Evolutionary conservation across 2,113 vertebrate species (phyloP).

Genomic region (Corythoichthys intestinalis): DNA sequence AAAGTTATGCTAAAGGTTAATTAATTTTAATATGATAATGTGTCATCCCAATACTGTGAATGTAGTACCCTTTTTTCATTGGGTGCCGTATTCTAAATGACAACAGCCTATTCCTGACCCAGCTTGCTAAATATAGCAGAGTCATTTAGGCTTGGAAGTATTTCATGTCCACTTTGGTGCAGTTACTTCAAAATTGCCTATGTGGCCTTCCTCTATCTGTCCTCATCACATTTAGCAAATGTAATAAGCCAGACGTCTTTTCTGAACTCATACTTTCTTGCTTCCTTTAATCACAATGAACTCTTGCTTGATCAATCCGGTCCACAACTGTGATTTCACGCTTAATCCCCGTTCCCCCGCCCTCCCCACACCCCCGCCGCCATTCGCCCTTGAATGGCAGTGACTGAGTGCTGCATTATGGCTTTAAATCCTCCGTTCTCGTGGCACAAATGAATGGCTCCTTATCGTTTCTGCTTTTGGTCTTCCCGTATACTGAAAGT

Average conservation of each 20-base stretch:
- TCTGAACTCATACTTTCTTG: not conserved
- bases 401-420: conserved; percentile 9
- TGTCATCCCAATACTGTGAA: not conserved
- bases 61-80: not conserved
- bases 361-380: not conserved
- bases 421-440: not conserved
- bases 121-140: conserved; percentile 2
- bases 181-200: conserved; percentile 7
- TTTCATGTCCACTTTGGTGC: conserved; percentile 8
- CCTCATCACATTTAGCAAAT: conserved; percentile 8
- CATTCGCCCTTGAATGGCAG: not conserved
- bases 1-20: not conserved
- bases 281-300: conserved; percentile 11
- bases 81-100: not conserved
- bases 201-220: conserved; percentile 6
- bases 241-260: not conserved
- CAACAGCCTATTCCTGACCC: not conserved
- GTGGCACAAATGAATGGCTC: not conserved
- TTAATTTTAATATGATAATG: not conserved
- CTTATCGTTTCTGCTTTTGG: conserved; percentile 3
- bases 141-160: not conserved
- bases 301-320: conserved; percentile 2
- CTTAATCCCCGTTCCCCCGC: not conserved
- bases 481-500: not conserved
- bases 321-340: conserved; percentile 9